phyloP scores from a whole-genome alignment of 2,113 vertebrate species.

The Bostrychus sinensis region DNA sequence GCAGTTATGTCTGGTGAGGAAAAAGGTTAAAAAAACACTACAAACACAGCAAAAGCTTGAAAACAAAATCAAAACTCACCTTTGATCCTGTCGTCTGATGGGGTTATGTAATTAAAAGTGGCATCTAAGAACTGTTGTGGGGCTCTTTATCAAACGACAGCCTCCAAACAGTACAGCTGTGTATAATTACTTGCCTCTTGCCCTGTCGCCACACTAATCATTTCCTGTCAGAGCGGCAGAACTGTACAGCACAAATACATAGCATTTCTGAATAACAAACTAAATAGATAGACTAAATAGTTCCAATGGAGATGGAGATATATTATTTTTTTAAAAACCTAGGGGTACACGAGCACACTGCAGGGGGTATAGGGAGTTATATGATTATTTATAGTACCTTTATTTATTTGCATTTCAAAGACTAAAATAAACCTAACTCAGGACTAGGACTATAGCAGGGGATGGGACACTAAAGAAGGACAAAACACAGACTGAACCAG shows the following conservation, averaged over 20 bases:
- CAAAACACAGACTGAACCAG: too few species aligned
- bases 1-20: neutral
- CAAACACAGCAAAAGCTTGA: neutral
- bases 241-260: neutral
- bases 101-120: neutral
- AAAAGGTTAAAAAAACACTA: neutral
- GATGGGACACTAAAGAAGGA: too few species aligned
- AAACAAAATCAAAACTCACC: neutral
- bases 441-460: too few species aligned
- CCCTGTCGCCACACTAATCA: neutral
- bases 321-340: too few species aligned
- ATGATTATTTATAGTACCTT: too few species aligned
- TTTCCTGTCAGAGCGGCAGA: neutral
- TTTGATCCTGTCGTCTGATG: constrained; percentile 4
- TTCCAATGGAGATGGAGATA: too few species aligned
- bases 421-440: too few species aligned
- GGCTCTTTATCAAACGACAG: neutral
- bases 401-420: too few species aligned
- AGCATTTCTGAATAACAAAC: too few species aligned
- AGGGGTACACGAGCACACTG: too few species aligned
- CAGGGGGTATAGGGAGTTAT: too few species aligned
- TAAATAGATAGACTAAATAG: too few species aligned
- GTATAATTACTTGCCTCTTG: neutral
- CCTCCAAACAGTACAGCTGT: constrained; percentile 16
- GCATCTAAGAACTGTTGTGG: neutral